Evolutionary conservation across 2,113 vertebrate genomes (phyloP).

Genomic region (Apteryx mantelli): DNA sequence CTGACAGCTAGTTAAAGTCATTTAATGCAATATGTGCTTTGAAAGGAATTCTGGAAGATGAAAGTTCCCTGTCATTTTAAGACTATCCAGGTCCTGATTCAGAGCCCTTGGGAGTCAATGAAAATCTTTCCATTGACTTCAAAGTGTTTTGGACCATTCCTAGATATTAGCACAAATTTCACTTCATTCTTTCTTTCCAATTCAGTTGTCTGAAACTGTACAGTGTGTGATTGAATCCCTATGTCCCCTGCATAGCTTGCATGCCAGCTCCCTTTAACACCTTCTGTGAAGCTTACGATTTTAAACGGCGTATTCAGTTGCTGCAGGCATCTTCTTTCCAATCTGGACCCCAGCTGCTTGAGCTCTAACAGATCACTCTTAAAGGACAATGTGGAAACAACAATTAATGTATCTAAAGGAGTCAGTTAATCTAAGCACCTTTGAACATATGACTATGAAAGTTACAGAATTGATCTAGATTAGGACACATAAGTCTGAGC

Average conservation of each 20-base stretch:
- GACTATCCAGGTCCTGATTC: slow-evolving; percentile 8
- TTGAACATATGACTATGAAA: neutral
- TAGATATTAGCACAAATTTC: slow-evolving; percentile 39
- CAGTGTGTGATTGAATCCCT: slow-evolving; percentile 50
- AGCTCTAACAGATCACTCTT: neutral
- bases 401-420: neutral
- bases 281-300: slow-evolving; percentile 29
- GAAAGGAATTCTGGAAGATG: slow-evolving; percentile 35
- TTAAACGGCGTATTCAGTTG: slow-evolving; percentile 12
- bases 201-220: slow-evolving; percentile 1
- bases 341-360: slow-evolving; percentile 63
- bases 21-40: neutral
- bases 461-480: neutral
- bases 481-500: neutral
- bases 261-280: slow-evolving; percentile 58
- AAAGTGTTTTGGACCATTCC: slow-evolving; percentile 24
- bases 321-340: slow-evolving; percentile 39
- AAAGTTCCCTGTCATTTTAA: slow-evolving; percentile 31
- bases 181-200: neutral
- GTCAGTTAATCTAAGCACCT: neutral
- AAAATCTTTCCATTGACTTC: slow-evolving; percentile 51
- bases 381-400: neutral
- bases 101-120: slow-evolving; percentile 15
- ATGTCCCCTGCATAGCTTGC: slow-evolving; percentile 14
- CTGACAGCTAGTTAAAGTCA: neutral